These are phyloP conservation scores for Caenorhabditis sp. DNA, from an alignment of 2,888 invertebrate species.

Conservation along the genomic window DNA sequence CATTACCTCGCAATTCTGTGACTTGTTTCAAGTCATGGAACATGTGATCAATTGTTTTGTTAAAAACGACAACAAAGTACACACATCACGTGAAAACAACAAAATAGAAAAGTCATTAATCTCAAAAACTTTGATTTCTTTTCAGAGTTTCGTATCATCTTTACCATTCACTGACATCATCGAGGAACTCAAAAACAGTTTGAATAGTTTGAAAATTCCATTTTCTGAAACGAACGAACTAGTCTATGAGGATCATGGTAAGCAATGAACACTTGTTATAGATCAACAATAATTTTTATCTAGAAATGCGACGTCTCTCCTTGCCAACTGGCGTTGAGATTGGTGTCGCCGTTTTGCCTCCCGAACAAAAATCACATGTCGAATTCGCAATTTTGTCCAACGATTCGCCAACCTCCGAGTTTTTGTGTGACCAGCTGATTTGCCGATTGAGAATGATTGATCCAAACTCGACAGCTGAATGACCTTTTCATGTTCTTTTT, in stretches of 20 bases:
- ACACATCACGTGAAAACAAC: not conserved
- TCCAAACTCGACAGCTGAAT: conserved; percentile 37
- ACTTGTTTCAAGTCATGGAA: too few relatives aligned
- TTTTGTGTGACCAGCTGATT: conserved; percentile 48
- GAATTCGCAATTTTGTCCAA: conserved; percentile 49
- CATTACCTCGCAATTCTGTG: too few relatives aligned
- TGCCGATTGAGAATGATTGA: conserved; percentile 44
- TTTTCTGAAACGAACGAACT: conserved; percentile 45
- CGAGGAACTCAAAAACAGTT: conserved; percentile 36
- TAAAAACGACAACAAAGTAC: too few relatives aligned
- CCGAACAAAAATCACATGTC: conserved; percentile 52
- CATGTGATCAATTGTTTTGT: too few relatives aligned
- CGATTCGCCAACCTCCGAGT: conserved; percentile 47
- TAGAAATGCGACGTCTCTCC: conserved; percentile 50
- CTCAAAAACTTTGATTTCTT: not conserved
- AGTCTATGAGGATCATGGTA: conserved; percentile 47
- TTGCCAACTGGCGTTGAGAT: conserved; percentile 55
- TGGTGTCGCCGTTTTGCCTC: conserved; percentile 49
- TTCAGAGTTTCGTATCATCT: conserved; percentile 48
- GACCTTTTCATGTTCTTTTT: not conserved
- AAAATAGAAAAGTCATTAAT: not conserved
- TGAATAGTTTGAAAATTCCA: conserved; percentile 46
- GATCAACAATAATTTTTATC: not conserved
- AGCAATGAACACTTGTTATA: not conserved
- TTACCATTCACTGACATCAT: conserved; percentile 43